Evolutionary conservation across 2,113 vertebrate species (phyloP), one percentile per base, ranked within the genome.

Genomic region (Rana temporaria): DNA sequence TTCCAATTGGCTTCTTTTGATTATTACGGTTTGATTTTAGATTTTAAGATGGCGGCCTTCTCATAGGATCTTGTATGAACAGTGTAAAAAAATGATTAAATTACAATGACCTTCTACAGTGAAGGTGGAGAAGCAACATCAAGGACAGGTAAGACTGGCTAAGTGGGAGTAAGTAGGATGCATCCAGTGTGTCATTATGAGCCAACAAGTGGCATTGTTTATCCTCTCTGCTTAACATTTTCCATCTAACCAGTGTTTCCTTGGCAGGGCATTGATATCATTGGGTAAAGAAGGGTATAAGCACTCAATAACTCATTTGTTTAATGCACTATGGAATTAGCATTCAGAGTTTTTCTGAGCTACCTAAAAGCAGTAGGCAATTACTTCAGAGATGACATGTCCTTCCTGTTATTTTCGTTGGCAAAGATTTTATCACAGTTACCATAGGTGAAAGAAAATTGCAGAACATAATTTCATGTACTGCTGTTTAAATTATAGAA

Each of bases 311-410:
- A 19, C 32, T 76, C 34, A n/a, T 22, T 17, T 74, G 57, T 59
- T 30, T 60, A 48, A 76, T 76, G 63, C 73, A 5, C 48, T 59
- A 60, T 32, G 48, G 56, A 12, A 62, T 76, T 74, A 74, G 57
- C 53, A 16, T 56, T n/a, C n/a, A n/a, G n/a, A n/a, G n/a, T n/a
- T 60, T 34, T 14, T 15, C 32, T 60, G 56, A 75, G 20, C 55
- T 75, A 38, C 42, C 38, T 8, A 48, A 48, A 48, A 48, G 42
- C 42, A 48, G 42, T 8, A 19, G 34, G 59, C 56, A 63, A 63
- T 76, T 63, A 63, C 57, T n/a, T 38, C 18, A 62, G 22, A 53
- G 73, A 53, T 59, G 19, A 63, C 73, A 76, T 34, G 17, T 56
- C 5, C n/a, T 48, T 14, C 42, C 42, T 12, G 42, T 48, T 48